phyloP scores from a whole-genome alignment of 2,113 vertebrate species.

The Melanotaenia duboulayi region DNA sequence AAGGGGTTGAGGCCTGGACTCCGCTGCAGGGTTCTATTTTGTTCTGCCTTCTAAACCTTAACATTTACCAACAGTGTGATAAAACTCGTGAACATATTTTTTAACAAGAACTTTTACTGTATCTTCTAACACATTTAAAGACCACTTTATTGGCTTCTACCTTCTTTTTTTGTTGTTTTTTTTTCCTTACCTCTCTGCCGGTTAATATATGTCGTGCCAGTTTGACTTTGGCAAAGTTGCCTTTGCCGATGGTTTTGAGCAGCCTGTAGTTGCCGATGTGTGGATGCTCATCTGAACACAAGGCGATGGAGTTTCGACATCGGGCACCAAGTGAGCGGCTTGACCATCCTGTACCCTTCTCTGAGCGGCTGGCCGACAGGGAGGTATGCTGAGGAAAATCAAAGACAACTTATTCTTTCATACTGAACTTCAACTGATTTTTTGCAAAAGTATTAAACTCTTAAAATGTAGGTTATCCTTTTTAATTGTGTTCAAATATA shows the following conservation, averaged over 20 bases:
- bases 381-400: constrained; percentile 83
- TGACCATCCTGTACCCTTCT: constrained; percentile 90
- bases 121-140: not conserved
- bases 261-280: constrained; percentile 94
- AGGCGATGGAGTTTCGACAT: constrained; percentile 93
- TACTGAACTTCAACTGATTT: not conserved
- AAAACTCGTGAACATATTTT: not conserved
- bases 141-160: not conserved
- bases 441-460: too few species aligned
- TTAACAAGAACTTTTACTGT: not conserved
- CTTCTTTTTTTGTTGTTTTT: not conserved
- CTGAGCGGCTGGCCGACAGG: constrained; percentile 88
- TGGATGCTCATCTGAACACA: constrained; percentile 90
- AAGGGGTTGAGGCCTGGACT: not conserved
- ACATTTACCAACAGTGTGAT: not conserved
- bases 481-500: too few species aligned
- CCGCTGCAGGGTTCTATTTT: not conserved
- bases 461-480: too few species aligned
- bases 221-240: constrained; percentile 96
- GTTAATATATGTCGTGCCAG: constrained; percentile 92
- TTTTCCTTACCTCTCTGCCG: constrained; percentile 86
- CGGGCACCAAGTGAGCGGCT: constrained; percentile 90
- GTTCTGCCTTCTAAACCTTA: not conserved
- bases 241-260: constrained; percentile 93
- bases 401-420: not conserved